A percentile compares a stretch with the other conserved stretches of the same genome.
Conservation (phyloP, 1,140 invertebrate species). For the Leptopilina clavipes region DNA sequence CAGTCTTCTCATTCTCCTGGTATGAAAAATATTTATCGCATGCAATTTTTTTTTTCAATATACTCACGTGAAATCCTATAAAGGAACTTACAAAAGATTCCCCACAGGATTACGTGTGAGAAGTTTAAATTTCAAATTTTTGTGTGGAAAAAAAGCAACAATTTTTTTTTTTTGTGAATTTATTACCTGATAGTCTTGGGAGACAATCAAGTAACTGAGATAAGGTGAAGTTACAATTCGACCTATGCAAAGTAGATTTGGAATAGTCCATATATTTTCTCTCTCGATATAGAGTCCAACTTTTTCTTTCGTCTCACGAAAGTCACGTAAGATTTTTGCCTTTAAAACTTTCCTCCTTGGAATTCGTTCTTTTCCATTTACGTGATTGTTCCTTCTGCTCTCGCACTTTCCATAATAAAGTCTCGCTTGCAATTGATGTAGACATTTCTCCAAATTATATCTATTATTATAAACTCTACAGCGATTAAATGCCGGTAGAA, state of each 20-base stretch:
- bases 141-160: slow-evolving; percentile 34
- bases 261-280: slow-evolving; percentile 95
- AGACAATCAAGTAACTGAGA: slow-evolving; percentile 87
- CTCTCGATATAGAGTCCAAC: slow-evolving; percentile 73
- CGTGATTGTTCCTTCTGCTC: slow-evolving; percentile 55
- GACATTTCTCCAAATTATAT: slow-evolving; percentile 61
- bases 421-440: slow-evolving; percentile 55
- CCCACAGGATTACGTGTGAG: slow-evolving; percentile 32
- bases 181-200: slow-evolving; percentile 82
- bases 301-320: slow-evolving; percentile 65
- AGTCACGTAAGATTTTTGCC: slow-evolving; percentile 60
- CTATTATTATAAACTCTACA: slow-evolving; percentile 55
- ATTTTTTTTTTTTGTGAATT: too few species aligned
- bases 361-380: slow-evolving; percentile 48
- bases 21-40: slow-evolving; percentile 2
- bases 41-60: not conserved
- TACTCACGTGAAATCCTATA: too few species aligned
- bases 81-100: too few species aligned
- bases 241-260: slow-evolving; percentile 90
- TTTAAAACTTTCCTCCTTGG: slow-evolving; percentile 59
- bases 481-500: slow-evolving; percentile 46
- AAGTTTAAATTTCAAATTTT: too few species aligned
- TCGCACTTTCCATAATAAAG: slow-evolving; percentile 60
- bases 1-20: not conserved
- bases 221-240: slow-evolving; percentile 90